These are phyloP conservation scores for Caerostris extrusa DNA, from an alignment of 1,140 invertebrate species.

Conservation along the genomic window DNA sequence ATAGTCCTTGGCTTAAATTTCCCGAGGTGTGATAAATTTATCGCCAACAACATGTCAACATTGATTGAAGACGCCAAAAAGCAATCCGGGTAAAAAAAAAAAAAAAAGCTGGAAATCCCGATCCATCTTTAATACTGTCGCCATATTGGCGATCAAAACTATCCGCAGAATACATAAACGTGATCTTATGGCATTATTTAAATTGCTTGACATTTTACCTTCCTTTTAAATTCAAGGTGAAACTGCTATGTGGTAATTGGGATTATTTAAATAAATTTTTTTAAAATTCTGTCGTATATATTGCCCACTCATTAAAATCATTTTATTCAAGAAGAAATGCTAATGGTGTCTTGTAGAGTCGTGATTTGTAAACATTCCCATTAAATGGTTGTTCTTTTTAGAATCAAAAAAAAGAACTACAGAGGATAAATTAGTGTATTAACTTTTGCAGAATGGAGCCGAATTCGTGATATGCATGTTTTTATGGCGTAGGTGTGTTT, in stretches of 20 bases:
- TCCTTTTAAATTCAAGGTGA: neutral
- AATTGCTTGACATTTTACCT: constrained; percentile 18
- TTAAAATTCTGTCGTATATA: constrained; percentile 9
- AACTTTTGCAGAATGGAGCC: neutral
- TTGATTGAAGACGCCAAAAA: neutral
- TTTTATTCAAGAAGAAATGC: neutral
- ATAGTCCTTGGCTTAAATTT: neutral
- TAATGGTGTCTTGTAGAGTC: neutral
- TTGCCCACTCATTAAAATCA: neutral
- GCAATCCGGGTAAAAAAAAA: neutral
- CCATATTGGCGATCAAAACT: constrained; percentile 2
- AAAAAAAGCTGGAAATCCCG: neutral
- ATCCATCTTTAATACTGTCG: neutral
- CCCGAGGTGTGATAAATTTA: neutral
- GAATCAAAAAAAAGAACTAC: too few relatives aligned
- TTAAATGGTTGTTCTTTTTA: neutral
- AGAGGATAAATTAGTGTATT: neutral
- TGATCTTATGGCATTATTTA: neutral
- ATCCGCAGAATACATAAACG: neutral
- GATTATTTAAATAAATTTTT: constrained; percentile 23
- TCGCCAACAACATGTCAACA: neutral
- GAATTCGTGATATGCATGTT: neutral
- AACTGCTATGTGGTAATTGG: neutral
- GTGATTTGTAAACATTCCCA: neutral
- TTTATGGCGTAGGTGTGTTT: neutral